phyloP scores from a whole-genome alignment of 1,140 invertebrate genomes.

The Drosophila chauvacae region DNA sequence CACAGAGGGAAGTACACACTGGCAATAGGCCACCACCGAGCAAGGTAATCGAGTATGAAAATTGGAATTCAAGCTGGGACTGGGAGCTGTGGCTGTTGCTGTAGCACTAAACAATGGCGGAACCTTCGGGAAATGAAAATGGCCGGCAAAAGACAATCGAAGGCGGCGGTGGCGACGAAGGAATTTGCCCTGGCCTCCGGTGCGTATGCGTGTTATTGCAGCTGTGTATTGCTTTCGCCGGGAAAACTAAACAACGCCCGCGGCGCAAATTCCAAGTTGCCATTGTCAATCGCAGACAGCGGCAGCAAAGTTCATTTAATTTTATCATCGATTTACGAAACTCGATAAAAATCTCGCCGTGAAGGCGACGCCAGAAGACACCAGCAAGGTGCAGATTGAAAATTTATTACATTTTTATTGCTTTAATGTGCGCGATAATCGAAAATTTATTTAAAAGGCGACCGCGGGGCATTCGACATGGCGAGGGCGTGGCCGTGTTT shows the following conservation, averaged over 20 bases:
- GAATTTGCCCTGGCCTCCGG: slow-evolving; percentile 40
- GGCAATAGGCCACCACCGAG: slow-evolving; percentile 45
- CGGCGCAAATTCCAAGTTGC: slow-evolving; percentile 47
- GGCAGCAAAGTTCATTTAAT: slow-evolving; percentile 68
- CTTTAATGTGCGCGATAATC: slow-evolving; percentile 81
- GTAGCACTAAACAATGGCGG: slow-evolving; percentile 27
- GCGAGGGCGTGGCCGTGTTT: slow-evolving; percentile 39
- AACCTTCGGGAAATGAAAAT: slow-evolving; percentile 64
- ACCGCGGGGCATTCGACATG: slow-evolving; percentile 19
- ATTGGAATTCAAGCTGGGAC: slow-evolving; percentile 67
- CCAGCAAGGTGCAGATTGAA: slow-evolving; percentile 70
- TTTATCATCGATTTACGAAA: slow-evolving; percentile 78
- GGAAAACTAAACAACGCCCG: slow-evolving; percentile 67
- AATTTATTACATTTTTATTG: slow-evolving; percentile 84
- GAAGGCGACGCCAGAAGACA: neutral
- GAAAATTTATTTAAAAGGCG: slow-evolving; percentile 79
- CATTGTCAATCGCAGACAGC: slow-evolving; percentile 64
- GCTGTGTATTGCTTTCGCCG: slow-evolving; percentile 23
- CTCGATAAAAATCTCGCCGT: slow-evolving; percentile 72
- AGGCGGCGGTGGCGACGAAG: slow-evolving; percentile 25
- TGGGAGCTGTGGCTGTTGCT: neutral
- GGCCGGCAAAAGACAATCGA: slow-evolving; percentile 57
- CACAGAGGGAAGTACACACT: slow-evolving; percentile 28
- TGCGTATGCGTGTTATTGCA: slow-evolving; percentile 70
- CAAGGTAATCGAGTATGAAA: slow-evolving; percentile 82